phyloP scores from a whole-genome alignment of 2,113 vertebrate genomes.

The Silurus meridionalis region DNA sequence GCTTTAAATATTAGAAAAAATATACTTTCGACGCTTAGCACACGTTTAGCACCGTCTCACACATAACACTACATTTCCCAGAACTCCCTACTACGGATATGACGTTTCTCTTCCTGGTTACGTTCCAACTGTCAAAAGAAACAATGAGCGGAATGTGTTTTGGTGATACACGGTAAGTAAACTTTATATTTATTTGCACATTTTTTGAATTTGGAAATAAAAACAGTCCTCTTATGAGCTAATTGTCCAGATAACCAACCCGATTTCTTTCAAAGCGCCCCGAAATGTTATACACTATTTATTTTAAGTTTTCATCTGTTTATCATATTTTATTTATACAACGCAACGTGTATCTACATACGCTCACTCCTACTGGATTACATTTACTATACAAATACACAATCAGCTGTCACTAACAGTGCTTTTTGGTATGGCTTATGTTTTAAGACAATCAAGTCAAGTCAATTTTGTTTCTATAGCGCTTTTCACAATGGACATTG shows the following conservation, averaged over 20 bases:
- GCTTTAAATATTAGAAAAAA: not conserved
- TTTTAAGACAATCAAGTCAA: no score
- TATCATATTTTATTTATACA: not conserved
- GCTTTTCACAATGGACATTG: no score
- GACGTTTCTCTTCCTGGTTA: slow-evolving; percentile 47
- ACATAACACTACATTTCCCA: slow-evolving; percentile 45
- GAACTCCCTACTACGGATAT: not conserved
- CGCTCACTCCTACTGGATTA: not conserved
- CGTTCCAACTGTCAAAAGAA: slow-evolving; percentile 42
- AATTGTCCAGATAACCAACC: not conserved
- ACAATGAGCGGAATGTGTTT: not conserved
- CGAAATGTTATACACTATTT: no score
- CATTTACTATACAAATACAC: not conserved
- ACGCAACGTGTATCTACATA: not conserved
- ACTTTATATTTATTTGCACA: not conserved
- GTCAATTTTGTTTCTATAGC: no score
- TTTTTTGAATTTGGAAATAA: not conserved
- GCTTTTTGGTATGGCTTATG: no score
- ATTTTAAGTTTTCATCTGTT: not conserved
- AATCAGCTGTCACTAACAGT: not conserved
- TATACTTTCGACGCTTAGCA: no score
- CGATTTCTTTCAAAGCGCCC: no score
- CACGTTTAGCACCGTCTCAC: not conserved
- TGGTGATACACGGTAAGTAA: not conserved
- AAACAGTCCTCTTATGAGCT: not conserved